Conservation (phyloP, 2,797 vertebrate species). For the Cephalopachus bancanus region DNA sequence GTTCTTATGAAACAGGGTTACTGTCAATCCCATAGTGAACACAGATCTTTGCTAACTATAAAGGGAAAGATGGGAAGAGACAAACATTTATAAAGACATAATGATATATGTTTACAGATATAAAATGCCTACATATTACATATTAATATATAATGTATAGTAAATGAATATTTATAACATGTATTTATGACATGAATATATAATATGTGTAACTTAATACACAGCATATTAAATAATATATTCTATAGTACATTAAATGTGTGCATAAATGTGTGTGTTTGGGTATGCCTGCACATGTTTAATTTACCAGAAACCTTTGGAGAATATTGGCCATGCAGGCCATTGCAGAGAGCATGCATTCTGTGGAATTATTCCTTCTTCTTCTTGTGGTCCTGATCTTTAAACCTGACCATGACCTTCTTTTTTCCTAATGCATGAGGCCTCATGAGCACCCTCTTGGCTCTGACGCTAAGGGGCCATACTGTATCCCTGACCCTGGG, state of each 20-base stretch:
- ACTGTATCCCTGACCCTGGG: rapidly evolving
- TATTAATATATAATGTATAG: rapidly evolving
- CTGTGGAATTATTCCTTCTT: not conserved
- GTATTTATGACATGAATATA: not conserved
- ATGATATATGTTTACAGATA: rapidly evolving
- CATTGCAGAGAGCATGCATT: rapidly evolving
- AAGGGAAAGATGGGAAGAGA: not conserved
- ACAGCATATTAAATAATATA: not conserved
- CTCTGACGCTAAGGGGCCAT: not conserved
- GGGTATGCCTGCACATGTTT: rapidly evolving
- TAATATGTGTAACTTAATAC: not conserved
- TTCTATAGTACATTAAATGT: rapidly evolving
- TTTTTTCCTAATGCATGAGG: not conserved
- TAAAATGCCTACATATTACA: rapidly evolving
- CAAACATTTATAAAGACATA: rapidly evolving
- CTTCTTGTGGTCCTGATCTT: rapidly evolving
- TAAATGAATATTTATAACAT: not conserved
- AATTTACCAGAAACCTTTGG: not conserved
- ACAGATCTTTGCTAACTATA: not conserved
- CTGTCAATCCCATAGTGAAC: too few species aligned
- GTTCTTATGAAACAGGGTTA: not conserved
- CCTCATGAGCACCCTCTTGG: not conserved
- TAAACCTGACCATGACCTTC: not conserved
- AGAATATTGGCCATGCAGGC: rapidly evolving
- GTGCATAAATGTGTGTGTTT: rapidly evolving